Percentiles rank a stretch among this genome's conserved stretches.
phyloP scores from a whole-genome alignment of 2,888 invertebrate genomes.

The Synanthedon vespiformis region DNA sequence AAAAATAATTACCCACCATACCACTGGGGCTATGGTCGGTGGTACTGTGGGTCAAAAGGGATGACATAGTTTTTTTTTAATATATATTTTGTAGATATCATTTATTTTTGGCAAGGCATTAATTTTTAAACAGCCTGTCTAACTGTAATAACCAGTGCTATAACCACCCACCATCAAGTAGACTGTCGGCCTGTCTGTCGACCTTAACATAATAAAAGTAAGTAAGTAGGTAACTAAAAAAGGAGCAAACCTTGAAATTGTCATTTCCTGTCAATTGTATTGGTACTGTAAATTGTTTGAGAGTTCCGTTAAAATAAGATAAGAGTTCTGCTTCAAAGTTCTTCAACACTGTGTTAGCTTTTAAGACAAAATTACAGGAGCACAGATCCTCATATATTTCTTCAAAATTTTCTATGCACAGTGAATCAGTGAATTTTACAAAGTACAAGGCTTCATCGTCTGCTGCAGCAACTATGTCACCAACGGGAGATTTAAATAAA shows the following conservation, averaged over 20 bases:
- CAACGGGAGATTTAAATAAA: conserved; percentile 34
- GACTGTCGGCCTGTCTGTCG: too few species aligned
- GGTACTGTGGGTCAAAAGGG: too few species aligned
- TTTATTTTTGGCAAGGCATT: too few species aligned
- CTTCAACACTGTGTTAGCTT: conserved; percentile 29
- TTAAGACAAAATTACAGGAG: conserved; percentile 24
- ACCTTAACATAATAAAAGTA: too few species aligned
- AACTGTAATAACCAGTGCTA: too few species aligned
- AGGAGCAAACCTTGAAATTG: conserved; percentile 49
- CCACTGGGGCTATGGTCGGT: too few species aligned
- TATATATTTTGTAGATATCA: too few species aligned
- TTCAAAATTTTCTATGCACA: conserved; percentile 37
- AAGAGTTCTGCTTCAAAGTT: conserved; percentile 30
- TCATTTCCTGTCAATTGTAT: conserved; percentile 48
- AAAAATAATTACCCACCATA: too few species aligned
- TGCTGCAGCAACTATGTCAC: conserved; percentile 35
- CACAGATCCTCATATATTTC: conserved; percentile 20
- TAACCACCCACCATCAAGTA: too few species aligned
- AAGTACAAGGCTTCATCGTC: conserved; percentile 40
- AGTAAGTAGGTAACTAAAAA: not conserved
- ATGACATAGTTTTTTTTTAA: too few species aligned
- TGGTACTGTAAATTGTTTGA: conserved; percentile 41
- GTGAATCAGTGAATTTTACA: conserved; percentile 41
- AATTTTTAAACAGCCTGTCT: too few species aligned
- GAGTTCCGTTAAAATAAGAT: conserved; percentile 36